Conservation (phyloP, 2,888 invertebrate genomes). For the Holacanthella duospinosa region DNA sequence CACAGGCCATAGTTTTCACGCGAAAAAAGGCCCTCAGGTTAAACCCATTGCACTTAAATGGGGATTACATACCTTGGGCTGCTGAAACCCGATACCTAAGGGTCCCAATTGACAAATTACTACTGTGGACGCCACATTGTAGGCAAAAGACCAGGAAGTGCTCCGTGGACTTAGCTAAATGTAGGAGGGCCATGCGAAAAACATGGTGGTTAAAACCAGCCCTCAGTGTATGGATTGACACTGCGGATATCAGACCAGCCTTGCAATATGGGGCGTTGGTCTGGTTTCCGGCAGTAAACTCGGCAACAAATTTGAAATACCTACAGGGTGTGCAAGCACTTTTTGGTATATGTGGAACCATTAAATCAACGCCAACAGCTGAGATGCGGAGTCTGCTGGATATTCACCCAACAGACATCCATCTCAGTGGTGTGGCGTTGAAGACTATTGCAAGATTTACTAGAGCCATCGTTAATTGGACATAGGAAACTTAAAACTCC, state of each 20-base stretch:
- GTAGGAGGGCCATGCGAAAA: neutral
- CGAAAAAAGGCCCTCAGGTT: neutral
- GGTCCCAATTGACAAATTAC: too few species aligned
- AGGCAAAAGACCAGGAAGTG: too few species aligned
- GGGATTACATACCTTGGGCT: neutral
- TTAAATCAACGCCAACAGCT: conserved; percentile 9
- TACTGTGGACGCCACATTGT: too few species aligned
- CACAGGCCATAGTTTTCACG: neutral
- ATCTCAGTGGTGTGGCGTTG: neutral
- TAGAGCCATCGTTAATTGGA: too few species aligned
- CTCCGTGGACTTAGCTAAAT: too few species aligned
- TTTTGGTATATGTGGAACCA: conserved; percentile 7
- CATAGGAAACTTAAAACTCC: too few species aligned
- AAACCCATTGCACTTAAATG: neutral
- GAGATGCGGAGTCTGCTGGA: conserved; percentile 11
- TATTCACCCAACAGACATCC: conserved; percentile 5
- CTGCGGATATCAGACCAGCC: neutral
- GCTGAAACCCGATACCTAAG: neutral
- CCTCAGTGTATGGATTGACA: neutral
- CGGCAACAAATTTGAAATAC: too few species aligned
- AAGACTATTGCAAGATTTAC: too few species aligned
- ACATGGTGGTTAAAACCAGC: neutral
- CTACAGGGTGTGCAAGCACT: conserved; percentile 17
- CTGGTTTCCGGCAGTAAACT: too few species aligned
- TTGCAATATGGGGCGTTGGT: neutral